Evolutionary conservation across 2,113 vertebrate genomes (phyloP).

Genomic region (Corythaixoides concolor): DNA sequence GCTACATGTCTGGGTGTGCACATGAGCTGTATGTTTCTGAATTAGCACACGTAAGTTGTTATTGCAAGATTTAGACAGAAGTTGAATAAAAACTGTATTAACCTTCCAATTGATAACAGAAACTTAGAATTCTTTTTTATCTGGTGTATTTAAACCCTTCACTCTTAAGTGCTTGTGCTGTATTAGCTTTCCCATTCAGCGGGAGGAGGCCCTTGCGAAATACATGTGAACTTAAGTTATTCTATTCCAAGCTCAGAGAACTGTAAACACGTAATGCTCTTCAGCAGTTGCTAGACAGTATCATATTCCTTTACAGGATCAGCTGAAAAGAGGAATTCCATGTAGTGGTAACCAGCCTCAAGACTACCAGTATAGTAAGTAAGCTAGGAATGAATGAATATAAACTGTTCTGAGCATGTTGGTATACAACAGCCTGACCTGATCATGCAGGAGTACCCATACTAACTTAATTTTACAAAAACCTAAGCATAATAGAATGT

Average conservation of each 20-base stretch:
- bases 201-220: not conserved
- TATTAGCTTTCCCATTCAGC: not conserved
- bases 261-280: not conserved
- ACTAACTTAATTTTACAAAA: not conserved
- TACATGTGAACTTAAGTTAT: not conserved
- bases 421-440: not conserved
- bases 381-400: not conserved
- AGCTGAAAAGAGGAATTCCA: constrained; percentile 85
- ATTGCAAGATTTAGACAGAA: not conserved
- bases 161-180: not conserved
- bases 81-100: not conserved
- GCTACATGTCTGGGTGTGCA: not conserved
- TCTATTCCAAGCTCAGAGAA: not conserved
- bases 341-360: constrained; percentile 69
- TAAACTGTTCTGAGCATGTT: not conserved
- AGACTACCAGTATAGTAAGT: constrained; percentile 88
- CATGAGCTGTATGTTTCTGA: not conserved
- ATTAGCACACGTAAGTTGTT: not conserved
- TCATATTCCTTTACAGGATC: constrained; percentile 67
- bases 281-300: not conserved
- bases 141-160: not conserved
- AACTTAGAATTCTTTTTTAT: not conserved
- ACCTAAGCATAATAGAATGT: fast-evolving
- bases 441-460: not conserved
- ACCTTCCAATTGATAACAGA: not conserved